Evolutionary conservation across 37 sponge, comb jelly and placozoan genomes (phyloP).

Genomic region (Beroe forskalii): DNA sequence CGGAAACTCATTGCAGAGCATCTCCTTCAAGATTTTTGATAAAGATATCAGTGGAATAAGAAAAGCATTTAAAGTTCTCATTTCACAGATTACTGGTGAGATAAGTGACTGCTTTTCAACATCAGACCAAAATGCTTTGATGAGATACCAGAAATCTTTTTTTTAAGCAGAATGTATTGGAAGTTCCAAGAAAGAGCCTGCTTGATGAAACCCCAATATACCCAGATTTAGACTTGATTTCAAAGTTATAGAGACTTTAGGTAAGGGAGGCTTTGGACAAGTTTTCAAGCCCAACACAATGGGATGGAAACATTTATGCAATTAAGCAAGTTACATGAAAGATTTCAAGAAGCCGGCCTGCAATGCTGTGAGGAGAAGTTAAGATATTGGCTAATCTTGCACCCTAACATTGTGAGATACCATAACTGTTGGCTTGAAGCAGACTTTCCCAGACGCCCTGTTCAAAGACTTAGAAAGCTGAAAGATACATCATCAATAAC

Average conservation of each 20-base stretch:
- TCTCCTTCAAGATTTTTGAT: conserved; percentile 1
- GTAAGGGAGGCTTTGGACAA: conserved; percentile 49
- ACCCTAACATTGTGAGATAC: conserved; percentile 49
- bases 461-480: not conserved
- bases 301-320: conserved; percentile 41
- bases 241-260: conserved; percentile 35
- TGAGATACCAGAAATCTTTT: not conserved
- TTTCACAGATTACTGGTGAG: conserved; percentile 59
- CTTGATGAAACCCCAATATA: conserved; percentile 38
- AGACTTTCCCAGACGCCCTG: not conserved
- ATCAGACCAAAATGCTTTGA: not conserved
- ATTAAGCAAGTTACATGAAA: conserved; percentile 22
- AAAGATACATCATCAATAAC: conserved; percentile 31
- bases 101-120: conserved; percentile 11
- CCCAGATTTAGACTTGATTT: conserved; percentile 43
- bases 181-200: not conserved
- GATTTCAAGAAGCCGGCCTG: conserved; percentile 57
- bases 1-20: conserved; percentile 57
- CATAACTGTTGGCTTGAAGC: conserved; percentile 59
- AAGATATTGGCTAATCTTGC: conserved; percentile 52
- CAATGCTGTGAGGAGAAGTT: conserved; percentile 38
- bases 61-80: conserved; percentile 48
- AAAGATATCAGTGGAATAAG: conserved; percentile 20
- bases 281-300: conserved; percentile 59
- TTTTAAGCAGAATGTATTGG: not conserved